Evolutionary conservation across 2,888 invertebrate species (phyloP), one percentile per base, ranked within the genome.

Genomic region (Sinhomidia bicolor): DNA sequence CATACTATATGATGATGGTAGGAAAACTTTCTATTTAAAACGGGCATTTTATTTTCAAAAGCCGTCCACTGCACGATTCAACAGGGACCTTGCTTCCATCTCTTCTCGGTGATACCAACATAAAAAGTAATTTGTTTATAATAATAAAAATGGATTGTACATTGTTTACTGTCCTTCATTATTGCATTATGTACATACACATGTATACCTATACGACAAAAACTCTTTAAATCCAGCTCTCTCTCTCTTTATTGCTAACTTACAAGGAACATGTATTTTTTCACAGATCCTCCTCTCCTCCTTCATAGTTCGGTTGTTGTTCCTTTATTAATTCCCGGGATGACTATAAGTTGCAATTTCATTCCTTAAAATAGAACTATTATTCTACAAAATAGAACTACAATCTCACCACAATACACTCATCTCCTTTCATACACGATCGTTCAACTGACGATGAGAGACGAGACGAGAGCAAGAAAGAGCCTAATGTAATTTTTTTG

Each of bases 261-360:
- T 2, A 5, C 51, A 26, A 36, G 14, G 23, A 74, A 44, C 47
- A 12, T 6, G 3, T 17, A 47, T 71, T 44, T 71, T n/a, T 71
- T 44, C 23, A 23, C 44, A 74, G 44, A 41, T 71, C 44, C 47
- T 26, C 51, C 29, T 62, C 44, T 26, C 14, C 23, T 47, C 23
- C 14, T 47, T 44, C 12, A 23, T 10, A 44, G 23, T 23, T 47
- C 7, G 10, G 68, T 44, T 71, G 44, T 44, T 71, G 74, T 74
- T 74, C 41, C 20, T 20, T 47, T 23, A 74, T 74, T 74, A 74
- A 74, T 74, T 74, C 74, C 29, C 51, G 20, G 74, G 26, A 44
- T 74, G 51, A 26, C 47, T 26, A 51, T 44, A 74, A 74, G 47
- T 51, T 74, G 74, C 74, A 74, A 74, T 74, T 47, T 74, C 74